Evolutionary conservation across 1,140 invertebrate genomes (phyloP), one percentile per base, ranked within the genome.

Genomic region (Nebria ingens): DNA sequence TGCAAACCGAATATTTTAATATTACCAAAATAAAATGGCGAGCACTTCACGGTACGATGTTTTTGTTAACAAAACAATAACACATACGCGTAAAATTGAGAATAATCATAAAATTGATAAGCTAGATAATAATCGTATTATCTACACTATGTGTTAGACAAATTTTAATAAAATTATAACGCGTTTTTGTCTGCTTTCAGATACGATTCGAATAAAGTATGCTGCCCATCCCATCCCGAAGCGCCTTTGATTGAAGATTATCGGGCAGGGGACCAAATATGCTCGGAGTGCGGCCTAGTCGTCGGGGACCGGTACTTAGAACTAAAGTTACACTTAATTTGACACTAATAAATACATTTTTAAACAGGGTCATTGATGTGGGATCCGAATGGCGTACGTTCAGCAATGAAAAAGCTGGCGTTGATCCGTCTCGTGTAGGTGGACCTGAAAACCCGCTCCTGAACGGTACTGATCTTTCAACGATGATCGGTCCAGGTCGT

Each of bases 311-410:
- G 94, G 91, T 93, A 77, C 11, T 19, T 25, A 21, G 22, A 12
- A 21, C 20, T 15, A 0, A 22, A 21, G 34, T 15, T 53, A 21
- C 9, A 21, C 3, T 54, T 40, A n/a, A 49, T 51, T 59, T 56
- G 3, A 2, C 19, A 22, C 29, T 53, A 9, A 52, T 52, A n/a
- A n/a, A n/a, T 51, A 21, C 19, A 17, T 22, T 17, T 20, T 3
- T 50, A 13, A 51, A 20, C 65, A 93, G 94, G 69, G 93, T 99
- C 0, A 95, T 99, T 61, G 97, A 99, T 78, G 97, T 99, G n/a
- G 96, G 97, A n/a, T 98, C 96, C n/a, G 97, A 99, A 74, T 99
- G 97, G 97, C 81, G 97, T 72, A 99, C 97, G 52, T 99, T 99
- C 72, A 97, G 92, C 64, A 99, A 98, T 78, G 97, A 99, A 68